A percentile compares a stretch with the other conserved stretches of the same genome.
Evolutionary conservation across 2,113 vertebrate species (phyloP).

Genomic region (Himantopus leucocephalus): DNA sequence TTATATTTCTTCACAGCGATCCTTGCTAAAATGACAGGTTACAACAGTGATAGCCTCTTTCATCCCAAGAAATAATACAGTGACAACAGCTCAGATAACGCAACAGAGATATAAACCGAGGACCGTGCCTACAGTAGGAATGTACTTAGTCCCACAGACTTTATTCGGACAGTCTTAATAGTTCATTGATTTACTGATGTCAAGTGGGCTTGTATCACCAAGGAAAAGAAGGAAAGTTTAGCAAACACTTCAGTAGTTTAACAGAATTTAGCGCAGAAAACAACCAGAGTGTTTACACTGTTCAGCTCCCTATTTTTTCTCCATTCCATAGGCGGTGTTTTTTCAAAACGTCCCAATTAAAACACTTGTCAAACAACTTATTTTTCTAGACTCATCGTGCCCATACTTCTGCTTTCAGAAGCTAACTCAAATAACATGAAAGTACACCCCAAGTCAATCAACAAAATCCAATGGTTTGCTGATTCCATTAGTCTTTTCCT

Average conservation of each 20-base stretch:
- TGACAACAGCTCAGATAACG: neutral
- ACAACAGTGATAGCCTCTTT: neutral
- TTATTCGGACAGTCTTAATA: neutral
- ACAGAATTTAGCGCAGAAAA: neutral
- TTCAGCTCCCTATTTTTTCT: neutral
- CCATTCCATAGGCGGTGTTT: neutral
- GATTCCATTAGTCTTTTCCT: neutral
- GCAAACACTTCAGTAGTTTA: neutral
- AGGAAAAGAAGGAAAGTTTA: neutral
- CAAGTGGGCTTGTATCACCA: neutral
- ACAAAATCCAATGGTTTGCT: neutral
- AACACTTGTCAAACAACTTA: neutral
- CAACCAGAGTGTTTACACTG: neutral
- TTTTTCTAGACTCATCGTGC: neutral
- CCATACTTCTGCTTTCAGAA: neutral
- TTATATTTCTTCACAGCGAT: neutral
- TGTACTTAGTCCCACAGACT: neutral
- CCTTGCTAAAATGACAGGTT: neutral
- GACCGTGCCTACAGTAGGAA: neutral
- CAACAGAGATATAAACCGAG: neutral
- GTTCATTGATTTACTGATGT: neutral
- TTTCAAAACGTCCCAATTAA: neutral
- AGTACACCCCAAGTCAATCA: neutral
- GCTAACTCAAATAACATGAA: neutral
- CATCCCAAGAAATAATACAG: neutral